Evolutionary conservation across 2,888 invertebrate species (phyloP).

Genomic region (Anoncus sp.): DNA sequence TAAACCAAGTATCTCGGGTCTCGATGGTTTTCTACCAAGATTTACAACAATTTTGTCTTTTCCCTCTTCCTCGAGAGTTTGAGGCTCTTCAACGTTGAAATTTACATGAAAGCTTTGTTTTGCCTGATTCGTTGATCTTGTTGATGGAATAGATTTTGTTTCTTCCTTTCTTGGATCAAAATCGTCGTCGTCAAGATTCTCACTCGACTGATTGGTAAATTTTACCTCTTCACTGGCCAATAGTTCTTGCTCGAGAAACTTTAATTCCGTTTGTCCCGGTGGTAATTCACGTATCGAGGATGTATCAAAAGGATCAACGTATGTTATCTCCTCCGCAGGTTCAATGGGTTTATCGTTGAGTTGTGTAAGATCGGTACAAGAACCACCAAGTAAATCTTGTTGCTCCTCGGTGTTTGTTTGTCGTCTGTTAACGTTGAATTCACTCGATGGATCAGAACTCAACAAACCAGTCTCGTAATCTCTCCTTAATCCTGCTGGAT

Average conservation of each 20-base stretch:
- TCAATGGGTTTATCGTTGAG: conserved; percentile 88
- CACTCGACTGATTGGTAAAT: too few relatives aligned
- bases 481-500: conserved; percentile 85
- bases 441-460: conserved; percentile 58
- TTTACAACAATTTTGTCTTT: neutral
- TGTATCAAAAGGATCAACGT: conserved; percentile 94
- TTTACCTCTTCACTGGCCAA: conserved; percentile 83
- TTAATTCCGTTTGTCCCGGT: conserved; percentile 91
- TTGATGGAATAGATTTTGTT: conserved; percentile 60
- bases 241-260: conserved; percentile 91
- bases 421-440: conserved; percentile 56
- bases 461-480: conserved; percentile 80
- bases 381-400: conserved; percentile 90
- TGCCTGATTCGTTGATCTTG: conserved; percentile 59
- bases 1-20: conserved; percentile 86
- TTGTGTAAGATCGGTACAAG: conserved; percentile 89
- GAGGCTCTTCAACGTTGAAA: conserved; percentile 59
- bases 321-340: conserved; percentile 86
- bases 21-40: conserved; percentile 84
- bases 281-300: conserved; percentile 89
- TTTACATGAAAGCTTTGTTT: conserved; percentile 64
- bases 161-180: conserved; percentile 89
- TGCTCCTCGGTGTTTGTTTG: conserved; percentile 75
- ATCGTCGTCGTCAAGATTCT: conserved; percentile 89
- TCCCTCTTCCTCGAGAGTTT: conserved; percentile 6